phyloP scores from a whole-genome alignment of 2,888 invertebrate species.

The Ormyrus rosae region DNA sequence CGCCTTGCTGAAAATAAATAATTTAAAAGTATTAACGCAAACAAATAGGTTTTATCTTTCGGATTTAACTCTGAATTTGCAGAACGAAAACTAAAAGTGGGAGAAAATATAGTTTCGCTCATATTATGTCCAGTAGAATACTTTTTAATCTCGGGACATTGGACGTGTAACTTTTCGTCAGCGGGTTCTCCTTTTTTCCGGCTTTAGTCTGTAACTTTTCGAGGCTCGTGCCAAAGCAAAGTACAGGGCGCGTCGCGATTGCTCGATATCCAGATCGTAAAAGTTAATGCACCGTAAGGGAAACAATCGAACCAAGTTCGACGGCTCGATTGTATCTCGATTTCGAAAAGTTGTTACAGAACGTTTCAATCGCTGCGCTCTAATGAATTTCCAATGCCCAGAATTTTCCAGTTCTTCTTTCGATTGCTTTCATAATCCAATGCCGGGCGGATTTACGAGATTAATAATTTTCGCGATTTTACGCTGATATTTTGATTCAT shows the following conservation, averaged over 20 bases:
- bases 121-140: conserved; percentile 4
- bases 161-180: conserved; percentile 44
- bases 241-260: conserved; percentile 57
- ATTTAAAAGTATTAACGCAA: too few relatives aligned
- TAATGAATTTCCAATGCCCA: conserved; percentile 57
- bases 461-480: conserved; percentile 30
- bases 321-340: conserved; percentile 56
- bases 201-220: conserved; percentile 46
- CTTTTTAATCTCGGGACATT: conserved; percentile 27
- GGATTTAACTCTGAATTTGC: too few relatives aligned
- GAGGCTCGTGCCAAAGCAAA: conserved; percentile 57
- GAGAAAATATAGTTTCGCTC: background rate
- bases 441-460: conserved; percentile 3
- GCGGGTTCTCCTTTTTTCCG: conserved; percentile 22
- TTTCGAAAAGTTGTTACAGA: conserved; percentile 58
- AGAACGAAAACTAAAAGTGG: background rate
- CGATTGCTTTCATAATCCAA: conserved; percentile 44
- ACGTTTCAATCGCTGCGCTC: conserved; percentile 52
- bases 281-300: conserved; percentile 65
- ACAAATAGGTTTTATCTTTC: too few relatives aligned
- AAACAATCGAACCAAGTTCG: conserved; percentile 64
- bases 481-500: background rate
- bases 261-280: conserved; percentile 65
- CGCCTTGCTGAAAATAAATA: too few relatives aligned
- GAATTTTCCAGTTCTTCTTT: conserved; percentile 44